These are phyloP conservation scores for Catostomus latipinnis DNA, from an alignment of 2,797 vertebrate genomes.

Conservation along the genomic window DNA sequence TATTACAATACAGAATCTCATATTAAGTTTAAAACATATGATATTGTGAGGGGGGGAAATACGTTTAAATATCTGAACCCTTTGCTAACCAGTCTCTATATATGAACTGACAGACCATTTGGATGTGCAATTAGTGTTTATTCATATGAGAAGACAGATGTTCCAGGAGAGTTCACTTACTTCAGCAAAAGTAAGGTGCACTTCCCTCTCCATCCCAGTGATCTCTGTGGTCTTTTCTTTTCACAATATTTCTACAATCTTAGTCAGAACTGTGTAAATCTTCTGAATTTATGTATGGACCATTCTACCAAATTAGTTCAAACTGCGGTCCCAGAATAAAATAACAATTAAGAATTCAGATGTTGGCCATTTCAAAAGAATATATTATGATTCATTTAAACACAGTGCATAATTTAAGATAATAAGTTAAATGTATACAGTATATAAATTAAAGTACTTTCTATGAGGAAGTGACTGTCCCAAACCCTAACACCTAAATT, in stretches of 20 bases:
- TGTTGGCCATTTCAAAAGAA: too few species aligned
- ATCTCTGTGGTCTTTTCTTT: not conserved
- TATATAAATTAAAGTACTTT: too few species aligned
- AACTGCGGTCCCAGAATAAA: too few species aligned
- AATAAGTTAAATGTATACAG: too few species aligned
- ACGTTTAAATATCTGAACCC: not conserved
- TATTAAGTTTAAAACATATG: not conserved
- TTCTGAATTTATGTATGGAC: not conserved
- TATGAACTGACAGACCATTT: conserved; percentile 41
- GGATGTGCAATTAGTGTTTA: conserved; percentile 44
- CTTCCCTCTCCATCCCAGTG: not conserved
- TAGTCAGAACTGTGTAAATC: not conserved
- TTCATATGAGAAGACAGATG: conserved; percentile 54
- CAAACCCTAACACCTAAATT: too few species aligned
- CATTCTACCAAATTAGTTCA: too few species aligned
- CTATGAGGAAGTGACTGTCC: too few species aligned
- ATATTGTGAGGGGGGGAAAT: not conserved
- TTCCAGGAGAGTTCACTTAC: conserved; percentile 59
- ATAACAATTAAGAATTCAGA: too few species aligned
- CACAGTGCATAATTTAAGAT: too few species aligned
- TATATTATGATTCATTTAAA: too few species aligned
- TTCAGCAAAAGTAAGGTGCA: conserved; percentile 56
- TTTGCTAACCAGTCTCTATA: conserved; percentile 1
- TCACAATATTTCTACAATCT: not conserved
- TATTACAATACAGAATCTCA: not conserved